phyloP scores from a whole-genome alignment of 2,113 vertebrate species.

The Corapipo altera region DNA sequence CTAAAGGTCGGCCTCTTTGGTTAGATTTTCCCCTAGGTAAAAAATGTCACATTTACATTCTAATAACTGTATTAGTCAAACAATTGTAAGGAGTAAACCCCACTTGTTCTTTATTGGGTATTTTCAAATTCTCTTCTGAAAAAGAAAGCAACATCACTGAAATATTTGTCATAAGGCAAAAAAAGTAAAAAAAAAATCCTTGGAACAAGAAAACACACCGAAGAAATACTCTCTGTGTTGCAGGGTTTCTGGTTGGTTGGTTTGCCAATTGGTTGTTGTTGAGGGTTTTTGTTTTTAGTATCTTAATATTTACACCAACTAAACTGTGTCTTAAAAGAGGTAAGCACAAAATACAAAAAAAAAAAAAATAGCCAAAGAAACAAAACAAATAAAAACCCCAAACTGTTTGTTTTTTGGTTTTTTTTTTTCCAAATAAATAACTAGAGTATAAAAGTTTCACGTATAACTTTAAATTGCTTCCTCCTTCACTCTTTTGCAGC shows the following conservation, averaged over 20 bases:
- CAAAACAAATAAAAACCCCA: not conserved
- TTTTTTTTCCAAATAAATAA: not conserved
- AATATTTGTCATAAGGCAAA: not conserved
- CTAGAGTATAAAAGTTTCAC: constrained; percentile 32
- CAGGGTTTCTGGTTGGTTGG: not conserved
- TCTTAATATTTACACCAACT: not conserved
- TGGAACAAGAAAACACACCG: not conserved
- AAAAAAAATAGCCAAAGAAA: not conserved
- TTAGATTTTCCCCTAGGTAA: constrained; percentile 25
- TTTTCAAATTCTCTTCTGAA: not conserved
- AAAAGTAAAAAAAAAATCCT: not conserved
- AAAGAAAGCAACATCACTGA: not conserved
- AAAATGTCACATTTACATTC: constrained; percentile 60
- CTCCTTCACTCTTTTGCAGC: not conserved
- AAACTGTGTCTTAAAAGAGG: not conserved
- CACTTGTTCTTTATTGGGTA: not conserved
- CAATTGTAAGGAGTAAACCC: not conserved
- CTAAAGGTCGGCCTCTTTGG: constrained; percentile 24
- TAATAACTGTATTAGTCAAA: constrained; percentile 15
- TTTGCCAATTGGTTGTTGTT: not conserved
- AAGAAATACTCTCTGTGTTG: not conserved
- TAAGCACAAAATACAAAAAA: not conserved
- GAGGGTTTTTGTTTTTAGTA: not conserved
- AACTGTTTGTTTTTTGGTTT: not conserved
- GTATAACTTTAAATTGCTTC: constrained; percentile 60